A percentile compares a stretch with the other conserved stretches of the same genome.
Conservation (phyloP, 2,888 invertebrate species). For the Drosophila barbarae region DNA sequence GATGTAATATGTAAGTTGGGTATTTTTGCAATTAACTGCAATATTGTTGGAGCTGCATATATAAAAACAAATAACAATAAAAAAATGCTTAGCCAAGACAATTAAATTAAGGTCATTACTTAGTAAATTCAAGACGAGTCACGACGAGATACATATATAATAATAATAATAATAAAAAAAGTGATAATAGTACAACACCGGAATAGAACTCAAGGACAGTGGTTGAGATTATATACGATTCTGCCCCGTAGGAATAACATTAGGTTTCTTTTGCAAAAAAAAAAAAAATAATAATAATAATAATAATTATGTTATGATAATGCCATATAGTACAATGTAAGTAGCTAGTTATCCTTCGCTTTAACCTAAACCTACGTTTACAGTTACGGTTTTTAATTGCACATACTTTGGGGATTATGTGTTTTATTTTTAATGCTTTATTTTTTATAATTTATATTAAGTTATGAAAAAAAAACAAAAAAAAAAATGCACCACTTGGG, state of each 20-base stretch:
- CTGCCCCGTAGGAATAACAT: slow-evolving; percentile 41
- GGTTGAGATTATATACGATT: slow-evolving; percentile 10
- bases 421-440: slow-evolving; percentile 24
- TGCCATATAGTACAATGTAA: slow-evolving; percentile 50
- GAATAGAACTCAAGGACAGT: slow-evolving; percentile 17
- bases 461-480: slow-evolving; percentile 21
- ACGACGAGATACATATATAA: neutral
- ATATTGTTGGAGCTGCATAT: slow-evolving; percentile 63
- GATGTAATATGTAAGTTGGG: slow-evolving; percentile 39
- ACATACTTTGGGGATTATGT: slow-evolving; percentile 37
- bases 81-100: slow-evolving; percentile 50
- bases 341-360: slow-evolving; percentile 12
- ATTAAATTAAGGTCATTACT: slow-evolving; percentile 38
- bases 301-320: slow-evolving; percentile 13
- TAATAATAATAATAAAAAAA: neutral
- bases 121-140: slow-evolving; percentile 37
- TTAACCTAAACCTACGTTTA: slow-evolving; percentile 42
- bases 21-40: slow-evolving; percentile 25
- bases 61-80: slow-evolving; percentile 74
- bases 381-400: slow-evolving; percentile 47
- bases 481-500: slow-evolving; percentile 63
- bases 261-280: slow-evolving; percentile 13
- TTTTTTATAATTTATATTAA: slow-evolving; percentile 2
- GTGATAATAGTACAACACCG: slow-evolving; percentile 35
- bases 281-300: slow-evolving; percentile 17